These are phyloP conservation scores for Scatophagus argus DNA, from an alignment of 2,113 vertebrate genomes.

Conservation along the genomic window DNA sequence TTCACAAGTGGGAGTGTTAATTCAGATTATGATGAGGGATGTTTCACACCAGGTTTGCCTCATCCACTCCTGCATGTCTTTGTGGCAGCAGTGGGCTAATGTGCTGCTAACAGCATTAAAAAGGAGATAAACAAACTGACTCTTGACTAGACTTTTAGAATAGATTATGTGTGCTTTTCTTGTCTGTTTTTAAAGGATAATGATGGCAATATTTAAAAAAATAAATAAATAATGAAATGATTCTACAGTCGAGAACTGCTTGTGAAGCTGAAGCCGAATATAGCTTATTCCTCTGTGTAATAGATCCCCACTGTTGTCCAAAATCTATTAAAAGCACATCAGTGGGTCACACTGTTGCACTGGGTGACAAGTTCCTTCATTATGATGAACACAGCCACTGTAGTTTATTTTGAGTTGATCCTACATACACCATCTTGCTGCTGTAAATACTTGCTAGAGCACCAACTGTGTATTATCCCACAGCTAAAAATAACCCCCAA, in stretches of 20 bases:
- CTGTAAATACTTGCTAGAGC: constrained; percentile 2
- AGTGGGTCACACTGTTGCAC: not conserved
- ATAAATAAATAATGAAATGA: not conserved
- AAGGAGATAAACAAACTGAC: constrained; percentile 16
- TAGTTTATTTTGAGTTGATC: constrained; percentile 9
- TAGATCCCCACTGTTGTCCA: not conserved
- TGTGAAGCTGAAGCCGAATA: not conserved
- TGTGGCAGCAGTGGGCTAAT: constrained; percentile 27
- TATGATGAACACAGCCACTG: constrained; percentile 1
- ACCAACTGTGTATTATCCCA: constrained; percentile 14
- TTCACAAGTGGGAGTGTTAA: constrained; percentile 76
- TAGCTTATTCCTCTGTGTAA: not conserved
- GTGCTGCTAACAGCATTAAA: constrained; percentile 21
- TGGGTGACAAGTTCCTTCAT: not conserved
- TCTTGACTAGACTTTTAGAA: not conserved
- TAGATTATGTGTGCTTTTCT: not conserved
- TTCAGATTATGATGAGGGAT: constrained; percentile 62
- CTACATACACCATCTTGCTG: not conserved
- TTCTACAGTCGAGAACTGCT: not conserved
- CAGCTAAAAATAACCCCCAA: not conserved
- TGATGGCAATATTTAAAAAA: not conserved
- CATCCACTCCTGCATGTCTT: constrained; percentile 19
- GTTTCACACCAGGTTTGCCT: constrained; percentile 58
- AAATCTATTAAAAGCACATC: not conserved
- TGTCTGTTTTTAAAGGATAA: not conserved